A percentile compares a stretch with the other conserved stretches of the same genome.
These are phyloP conservation scores for Pocillopora verrucosa DNA, from an alignment of 64 coral and sea anemone genomes.

Conservation along the genomic window DNA sequence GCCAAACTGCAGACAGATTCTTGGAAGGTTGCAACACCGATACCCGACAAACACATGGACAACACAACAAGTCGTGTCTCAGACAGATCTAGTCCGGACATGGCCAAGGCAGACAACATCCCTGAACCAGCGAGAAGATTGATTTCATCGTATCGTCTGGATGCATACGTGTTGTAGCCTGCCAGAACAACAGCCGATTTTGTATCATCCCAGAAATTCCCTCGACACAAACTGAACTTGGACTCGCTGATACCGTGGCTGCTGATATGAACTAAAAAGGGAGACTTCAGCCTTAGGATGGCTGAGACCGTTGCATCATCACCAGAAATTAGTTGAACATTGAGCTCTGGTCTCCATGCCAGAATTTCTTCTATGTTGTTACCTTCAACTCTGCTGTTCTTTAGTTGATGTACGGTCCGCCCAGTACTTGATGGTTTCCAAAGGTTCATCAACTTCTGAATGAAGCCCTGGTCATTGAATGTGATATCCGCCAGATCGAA, in stretches of 20 bases:
- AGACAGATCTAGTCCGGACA: slow-evolving; percentile 30
- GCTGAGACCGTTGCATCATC: slow-evolving; percentile 23
- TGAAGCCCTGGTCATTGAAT: slow-evolving; percentile 5
- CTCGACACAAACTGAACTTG: slow-evolving; percentile 27
- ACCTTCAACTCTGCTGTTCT: slow-evolving; percentile 21
- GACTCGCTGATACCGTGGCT: slow-evolving; percentile 13
- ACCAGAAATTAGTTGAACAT: slow-evolving; percentile 29
- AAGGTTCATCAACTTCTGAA: slow-evolving; percentile 29
- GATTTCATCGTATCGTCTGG: slow-evolving; percentile 28
- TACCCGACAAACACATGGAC: slow-evolving; percentile 30
- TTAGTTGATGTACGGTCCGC: slow-evolving; percentile 21
- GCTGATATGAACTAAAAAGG: slow-evolving; percentile 21
- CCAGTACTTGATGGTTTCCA: slow-evolving; percentile 21
- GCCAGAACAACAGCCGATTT: slow-evolving; percentile 30
- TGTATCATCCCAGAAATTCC: slow-evolving; percentile 28
- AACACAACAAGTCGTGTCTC: slow-evolving; percentile 30
- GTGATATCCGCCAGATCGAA: slow-evolving; percentile 25
- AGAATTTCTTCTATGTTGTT: slow-evolving; percentile 32
- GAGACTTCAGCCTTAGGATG: slow-evolving; percentile 25
- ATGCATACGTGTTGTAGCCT: slow-evolving; percentile 30
- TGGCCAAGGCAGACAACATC: slow-evolving; percentile 27
- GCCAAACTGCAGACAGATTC: slow-evolving; percentile 23
- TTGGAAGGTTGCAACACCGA: slow-evolving; percentile 30
- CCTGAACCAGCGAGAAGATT: slow-evolving; percentile 30
- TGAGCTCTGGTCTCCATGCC: slow-evolving; percentile 27